Percentiles rank a stretch among this genome's conserved stretches.
Evolutionary conservation across 2,797 vertebrate species (phyloP).

Genomic region (Artibeus jamaicensis): DNA sequence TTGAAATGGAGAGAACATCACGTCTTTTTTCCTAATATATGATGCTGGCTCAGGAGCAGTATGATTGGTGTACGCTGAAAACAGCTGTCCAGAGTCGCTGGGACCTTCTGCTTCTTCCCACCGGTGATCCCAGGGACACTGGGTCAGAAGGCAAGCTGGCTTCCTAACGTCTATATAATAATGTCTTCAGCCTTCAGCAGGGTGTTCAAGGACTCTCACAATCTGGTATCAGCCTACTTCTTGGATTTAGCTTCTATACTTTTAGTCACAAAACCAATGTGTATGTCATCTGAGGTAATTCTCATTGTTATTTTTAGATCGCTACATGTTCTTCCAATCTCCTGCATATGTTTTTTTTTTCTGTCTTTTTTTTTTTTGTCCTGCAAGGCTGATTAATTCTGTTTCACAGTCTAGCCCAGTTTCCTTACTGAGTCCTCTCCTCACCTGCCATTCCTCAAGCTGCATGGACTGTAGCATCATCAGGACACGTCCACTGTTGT

Average conservation of each 20-base stretch:
- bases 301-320: neutral
- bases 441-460: neutral
- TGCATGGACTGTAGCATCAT: neutral
- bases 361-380: neutral
- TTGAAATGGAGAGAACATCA: conserved; percentile 67
- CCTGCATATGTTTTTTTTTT: neutral
- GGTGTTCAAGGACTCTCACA: neutral
- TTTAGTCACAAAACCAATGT: neutral
- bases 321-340: neutral
- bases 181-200: neutral
- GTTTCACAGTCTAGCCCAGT: neutral
- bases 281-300: neutral
- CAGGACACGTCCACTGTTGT: neutral
- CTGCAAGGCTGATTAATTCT: neutral
- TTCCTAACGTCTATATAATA: neutral
- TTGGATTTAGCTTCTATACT: neutral
- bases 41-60: neutral
- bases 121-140: neutral
- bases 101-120: neutral
- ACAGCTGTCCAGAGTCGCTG: conserved; percentile 32
- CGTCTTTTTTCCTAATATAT: conserved; percentile 53
- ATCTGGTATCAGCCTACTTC: neutral
- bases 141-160: neutral
- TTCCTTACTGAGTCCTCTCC: neutral
- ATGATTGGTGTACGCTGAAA: conserved; percentile 26